Base-by-base conservation (phyloP, 2,797 vertebrate genomes). In the Xiphophorus birchmanni region DNA sequence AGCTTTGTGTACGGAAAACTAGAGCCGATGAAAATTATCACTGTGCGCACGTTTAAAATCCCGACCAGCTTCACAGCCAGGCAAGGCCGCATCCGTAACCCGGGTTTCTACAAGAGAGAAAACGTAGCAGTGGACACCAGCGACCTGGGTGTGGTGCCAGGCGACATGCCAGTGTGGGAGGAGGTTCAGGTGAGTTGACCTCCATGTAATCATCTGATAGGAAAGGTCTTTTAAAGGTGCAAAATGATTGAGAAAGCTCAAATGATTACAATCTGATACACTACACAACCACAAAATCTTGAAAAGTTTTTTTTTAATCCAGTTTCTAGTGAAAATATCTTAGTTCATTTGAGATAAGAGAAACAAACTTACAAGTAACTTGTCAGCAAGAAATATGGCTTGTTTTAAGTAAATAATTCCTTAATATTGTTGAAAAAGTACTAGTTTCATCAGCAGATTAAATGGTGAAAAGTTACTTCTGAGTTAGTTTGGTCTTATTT, bases 11-110 rank as follows among this genome's bases (percentile, higher is more conserved):
- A 98, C 0, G 94, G 94, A 77, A 93, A 90, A 2, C 77, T 99
- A 37, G 97, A 98, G 86, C 96, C 96, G 29, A 97, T 98, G 92
- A 97, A 97, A 83, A 97, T 99, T 12, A 97, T 97, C 89, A 97
- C 95, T 0, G 97, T 98, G 44, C 95, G 95, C 7, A 97, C 97
- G 2, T 99, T 99, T 92, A 97, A 96, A 93, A 63, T 97, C 69
- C 98, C 98, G 0, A 94, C 95, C 85, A 99, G 97, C 92, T 99
- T 97, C 82, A 94, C 89, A 48, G 97, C 97, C 84, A 97, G 93
- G 89, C 95, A 97, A 76, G 56, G 92, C 75, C 96, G 95, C 72
- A 88, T 98, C 50, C 96, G 97, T 74, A 98, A 99, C 77, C 96
- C 97, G 1, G 73, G 92, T 58, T 95, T 94, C 76, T 95, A 96